Evolutionary conservation across 2,888 invertebrate genomes (phyloP), one percentile per base, ranked within the genome.

Genomic region (Sinotaia quadrata): DNA sequence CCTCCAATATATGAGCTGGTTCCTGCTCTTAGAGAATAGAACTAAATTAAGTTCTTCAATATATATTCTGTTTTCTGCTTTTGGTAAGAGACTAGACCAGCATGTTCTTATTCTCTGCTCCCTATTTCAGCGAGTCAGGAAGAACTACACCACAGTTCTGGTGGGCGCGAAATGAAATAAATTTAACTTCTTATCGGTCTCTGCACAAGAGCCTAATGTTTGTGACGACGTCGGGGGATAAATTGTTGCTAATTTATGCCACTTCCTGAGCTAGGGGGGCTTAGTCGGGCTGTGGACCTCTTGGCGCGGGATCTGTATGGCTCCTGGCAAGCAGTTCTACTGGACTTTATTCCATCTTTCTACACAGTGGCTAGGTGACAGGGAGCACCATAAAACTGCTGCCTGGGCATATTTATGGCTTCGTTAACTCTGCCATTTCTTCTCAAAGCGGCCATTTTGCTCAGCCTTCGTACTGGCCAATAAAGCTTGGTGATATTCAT

Each of bases 291-390:
- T 54, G 54, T 24, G 54, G 31, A 29, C 52, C 61, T 34, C n/a
- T 21, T 29, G 41, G 21, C 31, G 54, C 54, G n/a, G 54, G 54
- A 65, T 54, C 65, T 27, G 54, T 15, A 41, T 24, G 4, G 24
- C 37, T n/a, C 51, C 41, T 54, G 65, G 65, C 54, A 41, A 44
- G 44, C 56, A 21, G 65, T 21, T 52, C 56, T 49, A 29, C 57
- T 31, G 52, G 37, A 69, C 63, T 69, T 69, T 69, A 69, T 69
- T 59, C 58, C 65, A 58, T 63, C 69, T 69, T 69, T 58, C 51
- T 52, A 69, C 51, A 58, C 57, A 51, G 57, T 49, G 41, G 57
- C 27, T 36, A 58, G 41, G 49, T 59, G 63, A 69, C 69, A 59
- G 47, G 37, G 29, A 4, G 33, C 37, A 47, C 58, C 58, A 52